Base-by-base conservation (phyloP, 1,140 invertebrate genomes). In the Paralvinella palmiformis region DNA sequence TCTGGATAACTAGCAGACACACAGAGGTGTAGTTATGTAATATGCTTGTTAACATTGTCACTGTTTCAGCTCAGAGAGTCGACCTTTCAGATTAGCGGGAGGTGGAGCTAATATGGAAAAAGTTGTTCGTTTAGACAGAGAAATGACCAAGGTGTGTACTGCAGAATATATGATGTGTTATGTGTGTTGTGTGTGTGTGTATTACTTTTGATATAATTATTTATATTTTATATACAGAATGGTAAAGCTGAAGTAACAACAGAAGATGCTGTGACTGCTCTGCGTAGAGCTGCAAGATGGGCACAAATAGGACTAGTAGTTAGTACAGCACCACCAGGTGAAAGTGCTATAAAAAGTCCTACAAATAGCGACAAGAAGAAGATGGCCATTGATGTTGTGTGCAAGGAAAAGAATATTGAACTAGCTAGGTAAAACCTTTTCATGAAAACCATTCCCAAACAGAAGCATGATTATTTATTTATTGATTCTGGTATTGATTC, bases 331-430 rank as follows among this genome's bases (percentile, higher is more conserved):
- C 72, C 77, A n/a, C 77, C 78, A n/a, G 63, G 53, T 3, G 60
- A 64, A 17, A 65, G 53, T 6, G 64, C 63, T 1, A 29, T 68
- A 17, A 72, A 75, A 37, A 64, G 62, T 5, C 63, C 68, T 33
- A 63, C 69, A 29, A 7, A 3, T 4, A 68, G 68, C 0, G 75
- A 77, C 62, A 74, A 73, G 65, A 79, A 79, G 65, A 80, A 79
- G 66, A 75, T 68, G 58, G 69, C 72, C 22, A 60, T 68, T 37
- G 78, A 79, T 20, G 71, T 73, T 1, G 65, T 74, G 4, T 81
- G 79, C 66, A 76, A 75, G 62, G 78, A 81, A 55, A 81, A 76
- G 62, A 82, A 82, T 67, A 62, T 68, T n/a, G 74, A 78, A 45
- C 65, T 80, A 31, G 74, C 73, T 33, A 76, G 75, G 78, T 79